Evolutionary conservation across 2,888 invertebrate species (phyloP).

Genomic region (Enchytraeus crypticus): DNA sequence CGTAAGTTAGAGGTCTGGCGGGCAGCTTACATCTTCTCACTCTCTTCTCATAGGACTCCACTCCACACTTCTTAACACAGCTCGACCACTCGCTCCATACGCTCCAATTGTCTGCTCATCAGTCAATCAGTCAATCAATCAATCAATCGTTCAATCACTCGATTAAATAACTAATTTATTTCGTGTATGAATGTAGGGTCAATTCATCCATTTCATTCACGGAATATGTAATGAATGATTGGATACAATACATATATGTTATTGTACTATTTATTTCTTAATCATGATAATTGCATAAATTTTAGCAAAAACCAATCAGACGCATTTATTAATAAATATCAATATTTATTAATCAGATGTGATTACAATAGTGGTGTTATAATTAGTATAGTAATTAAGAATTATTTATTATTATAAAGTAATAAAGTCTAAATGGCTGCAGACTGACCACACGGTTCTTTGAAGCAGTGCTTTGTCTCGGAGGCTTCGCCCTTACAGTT

Average conservation of each 20-base stretch:
- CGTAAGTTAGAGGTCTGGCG: too few relatives aligned
- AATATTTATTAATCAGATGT: background rate
- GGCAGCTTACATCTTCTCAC: conserved; percentile 7
- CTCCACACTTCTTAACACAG: conserved; percentile 7
- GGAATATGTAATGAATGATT: background rate
- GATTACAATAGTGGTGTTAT: too few relatives aligned
- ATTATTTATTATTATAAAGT: too few relatives aligned
- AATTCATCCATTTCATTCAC: background rate
- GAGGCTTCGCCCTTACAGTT: conserved; percentile 37
- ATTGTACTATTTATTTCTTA: too few relatives aligned
- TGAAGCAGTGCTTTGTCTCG: conserved; percentile 42
- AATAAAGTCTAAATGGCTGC: too few relatives aligned
- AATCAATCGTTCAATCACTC: too few relatives aligned
- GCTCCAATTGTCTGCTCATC: conserved; percentile 6
- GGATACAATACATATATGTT: background rate
- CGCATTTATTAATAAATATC: background rate
- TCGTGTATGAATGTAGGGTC: background rate
- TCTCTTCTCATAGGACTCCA: conserved; percentile 9
- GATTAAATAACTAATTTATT: too few relatives aligned
- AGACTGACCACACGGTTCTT: conserved; percentile 22
- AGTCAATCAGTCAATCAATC: too few relatives aligned
- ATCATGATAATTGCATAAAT: too few relatives aligned
- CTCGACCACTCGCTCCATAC: conserved; percentile 9
- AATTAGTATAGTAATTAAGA: too few relatives aligned
- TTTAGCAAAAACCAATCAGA: too few relatives aligned